A percentile compares a stretch with the other conserved stretches of the same genome.
These are phyloP conservation scores for Homarus americanus DNA, from an alignment of 1,140 invertebrate genomes.

Conservation along the genomic window DNA sequence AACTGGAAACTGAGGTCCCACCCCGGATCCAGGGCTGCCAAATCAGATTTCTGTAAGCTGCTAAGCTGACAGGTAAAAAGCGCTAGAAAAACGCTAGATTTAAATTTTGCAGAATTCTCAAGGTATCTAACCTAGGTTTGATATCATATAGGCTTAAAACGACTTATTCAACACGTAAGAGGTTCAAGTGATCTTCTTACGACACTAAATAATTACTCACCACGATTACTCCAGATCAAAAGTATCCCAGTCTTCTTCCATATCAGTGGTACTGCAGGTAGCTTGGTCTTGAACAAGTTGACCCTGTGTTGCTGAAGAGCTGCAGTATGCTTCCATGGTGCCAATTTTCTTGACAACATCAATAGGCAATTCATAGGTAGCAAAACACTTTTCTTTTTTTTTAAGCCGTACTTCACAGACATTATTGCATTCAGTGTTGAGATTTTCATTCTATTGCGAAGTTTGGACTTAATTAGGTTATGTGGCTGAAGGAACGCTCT, in stretches of 20 bases:
- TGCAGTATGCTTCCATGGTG: too few relatives aligned
- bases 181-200: background rate
- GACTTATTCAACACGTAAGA: too few relatives aligned
- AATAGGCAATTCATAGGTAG: background rate
- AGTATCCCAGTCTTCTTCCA: slow-evolving; percentile 14
- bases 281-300: background rate
- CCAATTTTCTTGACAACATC: too few relatives aligned
- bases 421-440: too few relatives aligned
- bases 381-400: background rate
- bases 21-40: too few relatives aligned
- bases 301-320: background rate
- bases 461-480: slow-evolving; percentile 17
- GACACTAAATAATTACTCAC: slow-evolving; percentile 6
- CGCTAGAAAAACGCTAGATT: too few relatives aligned
- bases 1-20: too few relatives aligned
- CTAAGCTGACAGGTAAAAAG: too few relatives aligned
- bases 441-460: slow-evolving; percentile 18
- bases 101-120: too few relatives aligned
- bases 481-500: slow-evolving; percentile 23
- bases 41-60: too few relatives aligned
- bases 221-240: slow-evolving; percentile 1
- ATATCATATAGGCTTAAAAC: too few relatives aligned
- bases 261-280: background rate
- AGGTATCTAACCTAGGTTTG: too few relatives aligned
- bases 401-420: slow-evolving; percentile 12